Percentiles rank a stretch among this genome's conserved stretches.
Conservation (phyloP, 2,888 invertebrate species). For the Trichogramma evanescens region DNA sequence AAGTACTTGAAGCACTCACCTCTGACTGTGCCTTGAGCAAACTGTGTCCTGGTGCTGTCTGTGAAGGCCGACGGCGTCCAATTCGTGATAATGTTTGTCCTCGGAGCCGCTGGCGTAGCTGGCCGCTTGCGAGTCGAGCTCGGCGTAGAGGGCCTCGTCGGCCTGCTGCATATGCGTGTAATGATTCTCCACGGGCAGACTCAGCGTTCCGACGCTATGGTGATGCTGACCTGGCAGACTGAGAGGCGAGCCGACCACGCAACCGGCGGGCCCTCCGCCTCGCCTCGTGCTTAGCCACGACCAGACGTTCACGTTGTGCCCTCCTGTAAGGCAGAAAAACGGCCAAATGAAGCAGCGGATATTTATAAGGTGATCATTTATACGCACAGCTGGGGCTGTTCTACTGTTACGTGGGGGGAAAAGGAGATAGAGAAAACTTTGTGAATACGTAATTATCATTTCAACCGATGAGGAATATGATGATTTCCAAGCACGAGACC, state of each 20-base stretch:
- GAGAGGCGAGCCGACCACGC: slow-evolving; percentile 41
- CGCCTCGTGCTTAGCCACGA: slow-evolving; percentile 45
- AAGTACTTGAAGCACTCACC: slow-evolving; percentile 28
- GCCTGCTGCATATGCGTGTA: slow-evolving; percentile 66
- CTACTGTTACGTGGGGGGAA: too few relatives aligned
- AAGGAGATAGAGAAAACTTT: too few relatives aligned
- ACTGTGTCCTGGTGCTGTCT: slow-evolving; percentile 32
- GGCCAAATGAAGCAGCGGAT: too few relatives aligned
- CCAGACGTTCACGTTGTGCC: slow-evolving; percentile 47
- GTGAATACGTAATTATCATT: too few relatives aligned
- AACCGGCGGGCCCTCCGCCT: slow-evolving; percentile 43
- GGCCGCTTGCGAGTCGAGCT: slow-evolving; percentile 57
- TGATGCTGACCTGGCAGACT: slow-evolving; percentile 41
- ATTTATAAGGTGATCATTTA: too few relatives aligned
- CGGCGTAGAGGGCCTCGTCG: slow-evolving; percentile 65
- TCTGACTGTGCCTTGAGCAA: slow-evolving; percentile 43
- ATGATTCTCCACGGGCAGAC: slow-evolving; percentile 59
- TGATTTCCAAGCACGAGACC: too few relatives aligned
- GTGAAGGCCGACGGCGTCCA: slow-evolving; percentile 44
- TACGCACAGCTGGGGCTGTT: too few relatives aligned
- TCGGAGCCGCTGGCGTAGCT: slow-evolving; percentile 46
- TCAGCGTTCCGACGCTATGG: slow-evolving; percentile 35
- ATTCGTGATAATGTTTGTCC: slow-evolving; percentile 45
- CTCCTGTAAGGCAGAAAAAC: slow-evolving; percentile 22
- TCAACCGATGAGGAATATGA: too few relatives aligned